Evolutionary conservation across 1,140 invertebrate species (phyloP).

Genomic region (Atta cephalotes): DNA sequence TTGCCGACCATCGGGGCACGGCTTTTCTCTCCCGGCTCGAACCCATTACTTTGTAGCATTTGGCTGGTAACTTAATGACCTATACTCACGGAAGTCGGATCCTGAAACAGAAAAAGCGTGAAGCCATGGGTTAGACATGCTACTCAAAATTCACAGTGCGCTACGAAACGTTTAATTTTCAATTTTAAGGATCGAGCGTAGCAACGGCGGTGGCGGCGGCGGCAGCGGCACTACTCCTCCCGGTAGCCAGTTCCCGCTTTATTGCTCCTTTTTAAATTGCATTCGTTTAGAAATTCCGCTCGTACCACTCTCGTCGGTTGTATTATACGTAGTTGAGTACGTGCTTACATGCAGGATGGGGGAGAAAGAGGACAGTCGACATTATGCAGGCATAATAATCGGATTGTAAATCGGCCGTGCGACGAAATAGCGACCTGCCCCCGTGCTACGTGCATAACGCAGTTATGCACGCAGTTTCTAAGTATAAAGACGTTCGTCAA

Average conservation of each 20-base stretch:
- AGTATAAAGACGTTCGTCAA: conserved; percentile 81
- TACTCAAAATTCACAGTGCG: conserved; percentile 59
- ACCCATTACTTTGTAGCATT: conserved; percentile 62
- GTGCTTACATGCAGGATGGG: conserved; percentile 52
- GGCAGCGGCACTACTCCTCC: not conserved
- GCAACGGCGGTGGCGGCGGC: not conserved
- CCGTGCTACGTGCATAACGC: conserved; percentile 73
- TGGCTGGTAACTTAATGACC: conserved; percentile 66
- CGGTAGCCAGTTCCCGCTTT: conserved; percentile 40
- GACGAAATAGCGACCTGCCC: conserved; percentile 72
- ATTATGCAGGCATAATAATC: conserved; percentile 83
- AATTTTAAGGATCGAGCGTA: conserved; percentile 71
- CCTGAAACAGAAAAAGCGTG: conserved; percentile 84
- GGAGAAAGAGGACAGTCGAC: conserved; percentile 28
- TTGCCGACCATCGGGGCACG: conserved; percentile 24
- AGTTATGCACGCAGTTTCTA: conserved; percentile 54
- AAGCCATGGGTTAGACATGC: conserved; percentile 62
- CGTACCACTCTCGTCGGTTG: conserved; percentile 63
- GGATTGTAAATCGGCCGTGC: conserved; percentile 81
- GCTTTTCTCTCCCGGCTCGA: not conserved
- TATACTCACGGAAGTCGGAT: conserved; percentile 86
- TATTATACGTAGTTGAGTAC: conserved; percentile 71
- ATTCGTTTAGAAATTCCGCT: conserved; percentile 67
- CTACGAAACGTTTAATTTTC: conserved; percentile 75
- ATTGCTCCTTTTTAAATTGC: conserved; percentile 63